Evolutionary conservation across 1,140 invertebrate species (phyloP).

Genomic region (Zeugodacus cucurbitae): DNA sequence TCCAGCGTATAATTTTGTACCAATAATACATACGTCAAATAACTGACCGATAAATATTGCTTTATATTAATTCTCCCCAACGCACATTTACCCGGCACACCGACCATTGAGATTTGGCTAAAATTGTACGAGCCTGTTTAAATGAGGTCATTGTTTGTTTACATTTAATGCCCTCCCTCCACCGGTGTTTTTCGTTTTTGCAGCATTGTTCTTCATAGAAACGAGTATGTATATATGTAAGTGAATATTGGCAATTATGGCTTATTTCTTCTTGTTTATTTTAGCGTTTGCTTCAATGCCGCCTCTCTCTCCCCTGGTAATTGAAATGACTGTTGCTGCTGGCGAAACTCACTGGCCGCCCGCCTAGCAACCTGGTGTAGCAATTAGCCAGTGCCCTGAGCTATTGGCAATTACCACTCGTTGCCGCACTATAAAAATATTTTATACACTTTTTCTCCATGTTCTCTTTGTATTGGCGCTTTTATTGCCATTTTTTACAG

Average conservation of each 20-base stretch:
- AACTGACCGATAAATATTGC: not conserved
- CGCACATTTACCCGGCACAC: too few relatives aligned
- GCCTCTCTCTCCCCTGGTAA: not conserved
- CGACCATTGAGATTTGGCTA: too few relatives aligned
- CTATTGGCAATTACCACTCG: not conserved
- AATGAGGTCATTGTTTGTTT: constrained; percentile 65
- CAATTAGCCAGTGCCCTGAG: not conserved
- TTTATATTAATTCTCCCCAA: too few relatives aligned
- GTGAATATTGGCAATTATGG: not conserved
- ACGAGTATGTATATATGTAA: not conserved
- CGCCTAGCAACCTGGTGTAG: not conserved
- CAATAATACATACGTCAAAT: too few relatives aligned
- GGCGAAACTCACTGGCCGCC: too few relatives aligned
- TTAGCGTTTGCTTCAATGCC: not conserved
- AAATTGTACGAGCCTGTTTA: constrained; percentile 9
- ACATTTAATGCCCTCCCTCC: constrained; percentile 50
- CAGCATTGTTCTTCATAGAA: not conserved
- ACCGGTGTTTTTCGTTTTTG: not conserved
- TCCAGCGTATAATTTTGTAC: too few relatives aligned
- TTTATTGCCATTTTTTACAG: not conserved
- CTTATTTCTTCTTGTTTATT: not conserved
- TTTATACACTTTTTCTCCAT: not conserved
- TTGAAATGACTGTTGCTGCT: not conserved
- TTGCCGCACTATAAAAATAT: not conserved
- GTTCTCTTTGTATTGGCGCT: not conserved